phyloP scores from a whole-genome alignment of 2,888 invertebrate species.

The Aproaerema taeniolella region DNA sequence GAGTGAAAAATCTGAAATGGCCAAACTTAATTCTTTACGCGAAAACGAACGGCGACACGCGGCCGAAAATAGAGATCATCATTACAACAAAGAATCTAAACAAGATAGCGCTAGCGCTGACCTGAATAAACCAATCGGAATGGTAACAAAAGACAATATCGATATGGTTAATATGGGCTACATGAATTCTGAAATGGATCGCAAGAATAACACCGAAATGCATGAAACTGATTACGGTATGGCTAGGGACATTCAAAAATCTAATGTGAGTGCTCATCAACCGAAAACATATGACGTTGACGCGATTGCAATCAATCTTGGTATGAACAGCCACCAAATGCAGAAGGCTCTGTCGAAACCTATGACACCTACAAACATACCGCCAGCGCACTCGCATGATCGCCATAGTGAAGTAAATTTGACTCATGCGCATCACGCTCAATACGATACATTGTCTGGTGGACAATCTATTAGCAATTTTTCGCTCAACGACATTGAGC shows the following conservation, averaged over 20 bases:
- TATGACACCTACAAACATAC: constrained; percentile 38
- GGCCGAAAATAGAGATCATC: constrained; percentile 36
- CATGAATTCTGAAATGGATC: constrained; percentile 53
- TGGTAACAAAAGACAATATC: constrained; percentile 52
- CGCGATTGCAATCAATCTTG: constrained; percentile 62
- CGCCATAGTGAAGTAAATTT: constrained; percentile 46
- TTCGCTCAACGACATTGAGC: constrained; percentile 62
- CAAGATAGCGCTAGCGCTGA: constrained; percentile 36
- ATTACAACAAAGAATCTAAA: constrained; percentile 38
- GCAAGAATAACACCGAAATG: constrained; percentile 39
- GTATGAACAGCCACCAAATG: constrained; percentile 50
- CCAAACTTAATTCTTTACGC: constrained; percentile 45
- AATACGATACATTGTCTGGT: constrained; percentile 48
- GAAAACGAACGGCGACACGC: constrained; percentile 42
- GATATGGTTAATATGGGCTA: constrained; percentile 75
- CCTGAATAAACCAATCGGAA: constrained; percentile 36
- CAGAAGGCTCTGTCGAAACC: constrained; percentile 45
- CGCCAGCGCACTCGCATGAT: constrained; percentile 52
- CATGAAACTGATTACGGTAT: constrained; percentile 38
- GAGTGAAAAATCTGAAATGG: constrained; percentile 59
- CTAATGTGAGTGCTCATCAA: constrained; percentile 37
- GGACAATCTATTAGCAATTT: constrained; percentile 49
- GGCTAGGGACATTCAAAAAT: constrained; percentile 39
- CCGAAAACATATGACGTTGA: constrained; percentile 57
- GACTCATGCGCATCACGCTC: constrained; percentile 58